A percentile compares a stretch with the other conserved stretches of the same genome.
These are phyloP conservation scores for Tachina lurida DNA, from an alignment of 2,888 invertebrate species.

Conservation along the genomic window DNA sequence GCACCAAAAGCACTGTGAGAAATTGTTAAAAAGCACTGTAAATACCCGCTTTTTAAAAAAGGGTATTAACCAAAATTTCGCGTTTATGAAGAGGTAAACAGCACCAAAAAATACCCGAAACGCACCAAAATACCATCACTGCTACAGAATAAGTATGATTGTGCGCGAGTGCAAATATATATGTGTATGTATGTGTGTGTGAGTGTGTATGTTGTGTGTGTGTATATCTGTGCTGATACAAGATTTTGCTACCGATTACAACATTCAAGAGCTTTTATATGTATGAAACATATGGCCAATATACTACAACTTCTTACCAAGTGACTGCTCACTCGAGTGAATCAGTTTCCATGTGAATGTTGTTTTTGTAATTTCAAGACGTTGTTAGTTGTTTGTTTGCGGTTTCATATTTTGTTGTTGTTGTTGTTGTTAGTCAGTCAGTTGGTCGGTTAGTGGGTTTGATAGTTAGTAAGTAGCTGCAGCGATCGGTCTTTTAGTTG, in stretches of 20 bases:
- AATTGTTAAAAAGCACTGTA: no score
- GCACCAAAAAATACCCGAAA: no score
- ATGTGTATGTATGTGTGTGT: background rate
- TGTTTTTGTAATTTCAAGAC: slow-evolving; percentile 30
- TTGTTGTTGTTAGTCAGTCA: background rate
- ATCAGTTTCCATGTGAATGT: slow-evolving; percentile 31
- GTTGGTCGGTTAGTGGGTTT: slow-evolving; percentile 32
- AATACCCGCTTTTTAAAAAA: no score
- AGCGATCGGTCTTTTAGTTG: slow-evolving; percentile 23
- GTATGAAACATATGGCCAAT: slow-evolving; percentile 35
- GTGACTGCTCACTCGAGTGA: slow-evolving; percentile 20
- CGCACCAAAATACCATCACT: no score
- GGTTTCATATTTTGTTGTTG: background rate
- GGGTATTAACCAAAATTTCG: no score
- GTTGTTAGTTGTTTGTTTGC: background rate
- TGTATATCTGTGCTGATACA: background rate
- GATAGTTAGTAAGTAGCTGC: background rate
- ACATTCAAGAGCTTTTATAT: slow-evolving; percentile 40
- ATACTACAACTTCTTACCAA: slow-evolving; percentile 8
- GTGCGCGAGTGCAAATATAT: background rate
- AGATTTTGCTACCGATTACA: slow-evolving; percentile 42
- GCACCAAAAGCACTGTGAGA: no score
- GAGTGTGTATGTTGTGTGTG: background rate
- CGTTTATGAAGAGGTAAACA: no score
- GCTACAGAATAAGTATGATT: slow-evolving; percentile 2